phyloP scores from a whole-genome alignment of 2,113 vertebrate genomes.

The Pithys albifrons region DNA sequence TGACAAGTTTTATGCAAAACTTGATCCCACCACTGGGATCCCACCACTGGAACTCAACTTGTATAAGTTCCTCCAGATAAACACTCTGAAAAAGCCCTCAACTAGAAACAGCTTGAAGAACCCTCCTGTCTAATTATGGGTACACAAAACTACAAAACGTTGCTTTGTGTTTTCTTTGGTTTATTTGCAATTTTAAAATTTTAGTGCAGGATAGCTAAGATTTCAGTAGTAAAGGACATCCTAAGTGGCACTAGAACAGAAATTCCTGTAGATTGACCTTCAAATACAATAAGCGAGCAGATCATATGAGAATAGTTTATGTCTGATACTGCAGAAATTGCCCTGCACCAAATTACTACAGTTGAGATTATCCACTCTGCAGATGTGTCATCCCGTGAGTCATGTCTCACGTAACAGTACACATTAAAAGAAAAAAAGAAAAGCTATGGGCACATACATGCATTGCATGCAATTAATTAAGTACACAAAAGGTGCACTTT shows the following conservation, averaged over 20 bases:
- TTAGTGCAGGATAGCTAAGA: background rate
- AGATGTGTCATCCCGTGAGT: constrained; percentile 39
- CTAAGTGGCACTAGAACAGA: background rate
- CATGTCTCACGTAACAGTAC: background rate
- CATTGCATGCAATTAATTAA: background rate
- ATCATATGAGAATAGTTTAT: background rate
- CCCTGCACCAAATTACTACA: background rate
- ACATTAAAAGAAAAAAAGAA: background rate
- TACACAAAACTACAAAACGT: background rate
- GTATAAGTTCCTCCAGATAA: background rate
- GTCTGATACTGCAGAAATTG: background rate
- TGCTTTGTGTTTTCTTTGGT: background rate
- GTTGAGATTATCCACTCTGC: background rate
- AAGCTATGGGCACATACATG: background rate
- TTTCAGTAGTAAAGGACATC: background rate
- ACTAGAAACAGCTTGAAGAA: background rate
- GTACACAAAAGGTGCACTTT: background rate
- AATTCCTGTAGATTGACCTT: rapidly evolving
- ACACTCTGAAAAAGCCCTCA: background rate
- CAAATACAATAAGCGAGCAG: background rate
- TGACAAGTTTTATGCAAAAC: background rate
- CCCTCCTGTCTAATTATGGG: background rate
- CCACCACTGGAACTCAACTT: background rate
- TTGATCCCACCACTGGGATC: background rate
- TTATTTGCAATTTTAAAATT: background rate